These are phyloP conservation scores for Bostrychus sinensis DNA, from an alignment of 2,113 vertebrate genomes.

Conservation along the genomic window DNA sequence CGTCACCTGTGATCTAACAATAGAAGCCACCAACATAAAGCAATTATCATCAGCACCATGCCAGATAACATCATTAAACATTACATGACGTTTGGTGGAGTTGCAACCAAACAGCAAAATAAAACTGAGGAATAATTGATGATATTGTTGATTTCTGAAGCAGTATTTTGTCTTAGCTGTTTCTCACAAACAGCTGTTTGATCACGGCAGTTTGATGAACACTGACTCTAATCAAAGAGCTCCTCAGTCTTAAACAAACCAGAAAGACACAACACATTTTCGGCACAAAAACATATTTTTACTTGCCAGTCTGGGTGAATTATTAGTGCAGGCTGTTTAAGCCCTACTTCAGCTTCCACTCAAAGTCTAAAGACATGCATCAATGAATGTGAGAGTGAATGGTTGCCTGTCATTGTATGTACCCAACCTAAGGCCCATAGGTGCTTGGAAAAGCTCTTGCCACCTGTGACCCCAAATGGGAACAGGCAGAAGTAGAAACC, in stretches of 20 bases:
- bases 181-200: constrained; percentile 42
- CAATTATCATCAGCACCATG: neutral
- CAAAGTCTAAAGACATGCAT: too few species aligned
- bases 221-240: constrained; percentile 40
- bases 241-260: constrained; percentile 65
- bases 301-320: too few species aligned
- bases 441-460: too few species aligned
- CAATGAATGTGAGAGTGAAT: neutral
- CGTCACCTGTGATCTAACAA: neutral
- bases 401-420: neutral
- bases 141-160: neutral
- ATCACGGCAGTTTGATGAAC: constrained; percentile 59
- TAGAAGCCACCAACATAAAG: neutral
- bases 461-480: too few species aligned
- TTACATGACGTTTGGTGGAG: neutral
- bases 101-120: neutral
- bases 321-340: too few species aligned
- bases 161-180: neutral
- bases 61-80: neutral
- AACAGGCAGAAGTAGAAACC: too few species aligned
- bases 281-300: too few species aligned
- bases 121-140: too few species aligned
- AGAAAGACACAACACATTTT: constrained; percentile 35
- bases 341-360: too few species aligned
- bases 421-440: too few species aligned